These are phyloP conservation scores for Monochamus alternatus DNA, from an alignment of 2,888 invertebrate species.

Conservation along the genomic window DNA sequence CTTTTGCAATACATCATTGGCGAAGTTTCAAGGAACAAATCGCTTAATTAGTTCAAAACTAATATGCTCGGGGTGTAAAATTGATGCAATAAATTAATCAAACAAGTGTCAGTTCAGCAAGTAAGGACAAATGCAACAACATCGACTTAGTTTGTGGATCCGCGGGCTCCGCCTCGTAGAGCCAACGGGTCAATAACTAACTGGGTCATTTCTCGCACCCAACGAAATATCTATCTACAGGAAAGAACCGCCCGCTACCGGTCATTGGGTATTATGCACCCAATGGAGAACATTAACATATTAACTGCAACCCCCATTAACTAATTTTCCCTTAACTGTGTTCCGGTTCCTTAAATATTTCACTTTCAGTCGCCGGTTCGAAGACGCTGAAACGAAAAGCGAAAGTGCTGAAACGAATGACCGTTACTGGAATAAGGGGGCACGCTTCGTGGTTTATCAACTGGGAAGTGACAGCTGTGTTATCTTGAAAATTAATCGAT, in stretches of 20 bases:
- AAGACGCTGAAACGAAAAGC: conserved; percentile 16
- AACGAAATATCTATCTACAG: conserved; percentile 65
- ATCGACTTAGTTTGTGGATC: conserved; percentile 43
- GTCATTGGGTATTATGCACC: conserved; percentile 66
- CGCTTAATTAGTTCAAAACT: conserved; percentile 37
- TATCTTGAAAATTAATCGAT: conserved; percentile 32
- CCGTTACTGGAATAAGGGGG: not conserved
- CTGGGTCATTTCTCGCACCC: conserved; percentile 65
- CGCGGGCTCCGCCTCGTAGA: conserved; percentile 63
- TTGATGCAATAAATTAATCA: conserved; percentile 39
- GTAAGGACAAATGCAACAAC: conserved; percentile 46
- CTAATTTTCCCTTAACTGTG: not conserved
- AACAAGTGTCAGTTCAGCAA: conserved; percentile 42
- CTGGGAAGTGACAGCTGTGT: conserved; percentile 32
- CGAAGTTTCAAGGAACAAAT: conserved; percentile 42
- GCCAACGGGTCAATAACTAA: conserved; percentile 68
- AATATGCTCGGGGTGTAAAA: conserved; percentile 38
- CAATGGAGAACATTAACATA: conserved; percentile 65
- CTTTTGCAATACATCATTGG: conserved; percentile 32
- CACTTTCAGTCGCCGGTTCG: not conserved
- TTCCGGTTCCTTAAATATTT: not conserved
- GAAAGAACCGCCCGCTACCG: conserved; percentile 65
- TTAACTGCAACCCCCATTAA: conserved; percentile 18
- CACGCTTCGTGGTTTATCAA: conserved; percentile 23
- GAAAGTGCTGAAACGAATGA: conserved; percentile 23